These are phyloP conservation scores for Pelusios castaneus DNA, from an alignment of 2,113 vertebrate genomes.

Conservation along the genomic window DNA sequence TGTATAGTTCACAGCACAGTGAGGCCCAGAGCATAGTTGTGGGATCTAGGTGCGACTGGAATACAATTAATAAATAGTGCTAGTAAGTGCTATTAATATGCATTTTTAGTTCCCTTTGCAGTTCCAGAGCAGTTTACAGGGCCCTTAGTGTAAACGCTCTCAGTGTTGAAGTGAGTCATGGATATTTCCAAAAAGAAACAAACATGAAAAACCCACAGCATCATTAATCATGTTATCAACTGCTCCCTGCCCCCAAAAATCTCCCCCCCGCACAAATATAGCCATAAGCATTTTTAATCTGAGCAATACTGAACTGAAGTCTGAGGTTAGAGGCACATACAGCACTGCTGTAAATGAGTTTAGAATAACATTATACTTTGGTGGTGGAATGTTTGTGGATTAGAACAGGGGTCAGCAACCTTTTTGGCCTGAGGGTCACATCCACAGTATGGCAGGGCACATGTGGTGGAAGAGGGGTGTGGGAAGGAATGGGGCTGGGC, in stretches of 20 bases:
- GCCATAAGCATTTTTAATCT: neutral
- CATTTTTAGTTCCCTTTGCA: neutral
- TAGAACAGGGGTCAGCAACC: no score
- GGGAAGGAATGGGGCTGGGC: no score
- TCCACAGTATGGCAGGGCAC: no score
- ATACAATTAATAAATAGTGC: no score
- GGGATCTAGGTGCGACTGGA: no score
- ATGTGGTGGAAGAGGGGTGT: no score
- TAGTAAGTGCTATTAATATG: neutral
- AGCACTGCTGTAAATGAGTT: neutral
- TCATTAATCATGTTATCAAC: no score
- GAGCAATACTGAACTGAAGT: rapidly evolving
- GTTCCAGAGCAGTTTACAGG: neutral
- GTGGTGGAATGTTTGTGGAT: no score
- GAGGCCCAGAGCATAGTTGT: no score
- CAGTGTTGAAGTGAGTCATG: neutral
- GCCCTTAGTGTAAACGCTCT: neutral
- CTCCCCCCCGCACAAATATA: neutral
- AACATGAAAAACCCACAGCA: neutral
- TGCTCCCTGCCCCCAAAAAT: neutral
- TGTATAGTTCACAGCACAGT: no score
- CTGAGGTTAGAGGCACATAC: rapidly evolving
- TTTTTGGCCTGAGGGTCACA: no score
- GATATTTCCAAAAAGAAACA: neutral
- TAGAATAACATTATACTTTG: neutral